Conservation (phyloP, 2,113 vertebrate genomes). For the Copsychus sechellarum region DNA sequence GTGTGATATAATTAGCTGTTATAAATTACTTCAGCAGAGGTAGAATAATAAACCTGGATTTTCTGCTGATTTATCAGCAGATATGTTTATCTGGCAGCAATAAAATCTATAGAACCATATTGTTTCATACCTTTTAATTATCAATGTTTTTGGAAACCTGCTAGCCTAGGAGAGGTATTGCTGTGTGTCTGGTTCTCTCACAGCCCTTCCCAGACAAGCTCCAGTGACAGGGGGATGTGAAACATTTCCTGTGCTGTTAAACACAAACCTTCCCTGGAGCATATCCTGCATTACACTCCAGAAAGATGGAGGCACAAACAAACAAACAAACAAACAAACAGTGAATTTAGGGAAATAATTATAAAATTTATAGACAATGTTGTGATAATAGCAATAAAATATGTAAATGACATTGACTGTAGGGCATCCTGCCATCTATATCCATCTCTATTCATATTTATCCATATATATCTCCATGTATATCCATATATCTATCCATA, state of each 20-base stretch:
- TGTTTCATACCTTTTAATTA: neutral
- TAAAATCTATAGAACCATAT: neutral
- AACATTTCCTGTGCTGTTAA: neutral
- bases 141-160: neutral
- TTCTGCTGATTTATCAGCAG: neutral
- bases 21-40: neutral
- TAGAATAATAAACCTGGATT: neutral
- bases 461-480: no score
- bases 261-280: neutral
- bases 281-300: neutral
- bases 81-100: neutral
- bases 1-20: neutral
- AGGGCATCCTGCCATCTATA: neutral
- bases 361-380: neutral
- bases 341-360: neutral
- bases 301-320: neutral
- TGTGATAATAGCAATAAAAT: neutral
- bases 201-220: rapidly evolving
- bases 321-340: neutral
- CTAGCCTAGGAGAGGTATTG: neutral
- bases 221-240: neutral
- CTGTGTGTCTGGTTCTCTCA: neutral
- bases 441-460: no score
- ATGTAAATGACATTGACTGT: rapidly evolving
- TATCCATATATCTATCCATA: neutral